Evolutionary conservation across 2,797 vertebrate genomes (phyloP), one percentile per base, ranked within the genome.

Genomic region (Myotis myotis): DNA sequence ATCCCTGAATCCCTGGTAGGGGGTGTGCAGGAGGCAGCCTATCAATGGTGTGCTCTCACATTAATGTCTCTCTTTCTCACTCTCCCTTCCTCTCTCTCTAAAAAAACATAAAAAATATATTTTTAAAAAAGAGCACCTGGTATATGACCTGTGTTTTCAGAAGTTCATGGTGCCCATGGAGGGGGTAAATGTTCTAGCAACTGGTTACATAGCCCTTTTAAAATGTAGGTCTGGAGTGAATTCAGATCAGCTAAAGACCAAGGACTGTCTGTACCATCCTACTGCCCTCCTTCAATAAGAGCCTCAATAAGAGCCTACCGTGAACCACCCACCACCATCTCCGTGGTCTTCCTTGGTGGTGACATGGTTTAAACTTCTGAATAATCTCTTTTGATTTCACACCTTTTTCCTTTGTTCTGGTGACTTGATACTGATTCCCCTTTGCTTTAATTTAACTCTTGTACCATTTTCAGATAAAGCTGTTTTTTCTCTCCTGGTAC

Each of bases 381-480:
- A 3, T 6, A n/a, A 76, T 6, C 3, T 8, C 8, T 57, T 38
- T 66, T 51, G 19, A 44, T 28, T 47, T 79, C 0, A 44, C 41
- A 0, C 82, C 19, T 16, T 74, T 60, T 36, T 38, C 25, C 23
- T 75, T 36, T 83, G 8, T 5, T 3, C 41, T 78, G 17, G 60
- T 53, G 5, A 15, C 47, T 82, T 72, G 5, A 53, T 60, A 28
- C 3, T 28, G 19, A 83, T 4, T 49, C 3, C 38, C 5, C 8
- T 87, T 72, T 68, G 25, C 19, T 80, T 84, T 70, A 41, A 66
- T 49, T 92, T 53, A 83, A 70, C 28, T 72, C 68, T 72, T 51
- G 76, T 2, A 15, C 2, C 9, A 16, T n/a, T 87, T 87, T 86
- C 55, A 88, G 6, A 20, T 74, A 81, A 88, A 87, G 57, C 2